phyloP scores from a whole-genome alignment of 2,113 vertebrate genomes.

The western clawed frog (Xenopus tropicalis) region UCB_Xtro_10.0 CM004443.2:61455001-61455500 shows the following conservation, averaged over 20 bases:
- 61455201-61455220: conserved; percentile 55
- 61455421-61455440: not conserved
- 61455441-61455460: conserved; percentile 2
- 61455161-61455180: conserved; percentile 47
- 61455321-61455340: conserved; percentile 19
- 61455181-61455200: conserved; percentile 51
- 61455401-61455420: conserved; percentile 13
- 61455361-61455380: not conserved
- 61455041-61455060: conserved; percentile 54
- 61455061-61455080: conserved; percentile 55
- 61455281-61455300: conserved; percentile 32
- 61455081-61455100: conserved; percentile 54
- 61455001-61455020: conserved; percentile 46
- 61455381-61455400: conserved; percentile 1
- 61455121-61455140: conserved; percentile 48
- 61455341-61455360: conserved; percentile 31
- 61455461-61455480: conserved; percentile 7
- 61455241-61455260: conserved; percentile 36
- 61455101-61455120: conserved; percentile 54
- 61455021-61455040: conserved; percentile 54
- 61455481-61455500: conserved; percentile 21
- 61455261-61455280: conserved; percentile 40
- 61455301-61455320: not conserved
- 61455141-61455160: conserved; percentile 52
- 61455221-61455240: conserved; percentile 40